Conservation (phyloP, 2,113 vertebrate species). For the Sceloporus tristichus region DNA sequence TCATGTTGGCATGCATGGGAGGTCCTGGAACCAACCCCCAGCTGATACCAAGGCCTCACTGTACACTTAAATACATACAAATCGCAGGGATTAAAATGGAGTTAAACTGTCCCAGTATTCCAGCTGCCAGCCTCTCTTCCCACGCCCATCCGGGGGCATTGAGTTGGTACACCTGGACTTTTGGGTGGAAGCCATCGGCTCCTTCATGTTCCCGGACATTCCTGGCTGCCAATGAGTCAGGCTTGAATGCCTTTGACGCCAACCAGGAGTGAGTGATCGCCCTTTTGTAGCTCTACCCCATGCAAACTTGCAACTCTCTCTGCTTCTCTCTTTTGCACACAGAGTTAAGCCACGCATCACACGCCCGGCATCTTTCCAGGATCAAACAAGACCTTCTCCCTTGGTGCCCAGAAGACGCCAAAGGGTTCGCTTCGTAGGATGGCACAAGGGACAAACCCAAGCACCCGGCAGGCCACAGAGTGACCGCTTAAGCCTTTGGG, state of each 20-base stretch:
- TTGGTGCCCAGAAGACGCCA: not conserved
- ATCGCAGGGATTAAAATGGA: no score
- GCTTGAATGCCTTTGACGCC: not conserved
- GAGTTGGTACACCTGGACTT: not conserved
- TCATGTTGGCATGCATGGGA: no score
- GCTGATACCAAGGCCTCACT: no score
- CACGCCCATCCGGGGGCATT: not conserved
- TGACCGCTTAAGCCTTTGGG: fast-evolving
- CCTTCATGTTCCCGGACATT: slow-evolving; percentile 6
- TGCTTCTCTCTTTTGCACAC: not conserved
- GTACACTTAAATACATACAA: no score
- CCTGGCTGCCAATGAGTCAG: slow-evolving; percentile 5
- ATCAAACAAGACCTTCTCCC: not conserved
- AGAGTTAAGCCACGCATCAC: not conserved
- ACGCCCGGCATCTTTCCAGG: no score
- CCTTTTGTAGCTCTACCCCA: no score
- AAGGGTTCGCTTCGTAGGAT: not conserved
- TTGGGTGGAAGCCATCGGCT: not conserved
- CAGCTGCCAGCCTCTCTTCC: not conserved
- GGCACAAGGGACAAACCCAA: not conserved
- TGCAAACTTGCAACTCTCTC: not conserved
- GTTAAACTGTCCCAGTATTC: no score
- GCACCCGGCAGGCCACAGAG: no score
- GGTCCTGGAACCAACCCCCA: no score
- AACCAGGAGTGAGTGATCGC: not conserved